Evolutionary conservation across 2,888 invertebrate species (phyloP), one percentile per base, ranked within the genome.

Genomic region (Schizotus pectinicornis): DNA sequence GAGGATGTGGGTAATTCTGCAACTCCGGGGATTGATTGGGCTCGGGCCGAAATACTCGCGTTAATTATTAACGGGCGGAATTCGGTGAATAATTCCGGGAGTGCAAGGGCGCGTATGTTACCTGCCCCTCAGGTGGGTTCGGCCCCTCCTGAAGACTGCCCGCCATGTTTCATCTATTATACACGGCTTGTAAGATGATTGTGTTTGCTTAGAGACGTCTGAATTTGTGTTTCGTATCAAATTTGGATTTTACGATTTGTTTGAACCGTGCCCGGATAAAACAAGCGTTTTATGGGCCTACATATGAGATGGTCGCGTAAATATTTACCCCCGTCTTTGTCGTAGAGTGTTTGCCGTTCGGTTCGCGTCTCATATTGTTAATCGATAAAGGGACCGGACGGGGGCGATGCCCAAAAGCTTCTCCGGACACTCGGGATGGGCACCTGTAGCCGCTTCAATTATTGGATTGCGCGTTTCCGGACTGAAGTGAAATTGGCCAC

Each of bases 41-140:
- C 51, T 45, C 51, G 38, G 34, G 45, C 49, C 48, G 43, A 5
- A 22, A 22, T 30, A 22, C 43, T 34, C 45, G 46, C 46, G 54
- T 59, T 59, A 59, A 55, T 54, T 55, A 59, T 59, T 59, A 46
- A 59, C 39, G 36, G 33, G 46, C 34, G 59, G 59, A 51, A 59
- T 59, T 50, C 36, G 39, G 49, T 46, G 59, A 59, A 43, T 59
- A 54, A 54, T 59, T 49, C 38, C 31, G 38, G 37, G 46, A 43
- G 34, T 39, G 35, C 11, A 35, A 35, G 48, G 31, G 13, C 39
- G 42, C 41, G 46, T 55, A 39, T 55, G 43, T 55, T 43, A 53
- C 45, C 47, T 22, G 5, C 22, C 2, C 5, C 48, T 53, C 57
- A 58, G 57, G 57, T 58, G 57, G 39, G 42, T 58, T 56, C 43